phyloP scores from a whole-genome alignment of 2,113 vertebrate species.

The Kryptolebias marmoratus region DNA sequence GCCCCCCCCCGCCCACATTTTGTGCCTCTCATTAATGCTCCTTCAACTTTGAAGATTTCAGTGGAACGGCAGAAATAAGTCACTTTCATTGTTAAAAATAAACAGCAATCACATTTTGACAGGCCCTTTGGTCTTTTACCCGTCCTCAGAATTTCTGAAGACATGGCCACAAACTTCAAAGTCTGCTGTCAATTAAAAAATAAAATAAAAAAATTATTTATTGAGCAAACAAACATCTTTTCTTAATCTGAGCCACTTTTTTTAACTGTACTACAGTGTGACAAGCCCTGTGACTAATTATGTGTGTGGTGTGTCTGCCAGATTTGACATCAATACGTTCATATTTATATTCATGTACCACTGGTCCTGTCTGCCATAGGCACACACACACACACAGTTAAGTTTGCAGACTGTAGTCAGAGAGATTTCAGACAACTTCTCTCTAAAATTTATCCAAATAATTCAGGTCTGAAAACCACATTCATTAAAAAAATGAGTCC shows the following conservation, averaged over 20 bases:
- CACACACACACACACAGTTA: slow-evolving; percentile 15
- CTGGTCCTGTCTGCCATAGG: slow-evolving; percentile 7
- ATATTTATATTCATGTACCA: slow-evolving; percentile 47
- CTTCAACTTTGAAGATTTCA: slow-evolving; percentile 7
- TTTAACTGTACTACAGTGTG: slow-evolving; percentile 9
- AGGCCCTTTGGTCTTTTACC: background rate
- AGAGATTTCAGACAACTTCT: too few relatives aligned
- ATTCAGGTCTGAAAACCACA: too few relatives aligned
- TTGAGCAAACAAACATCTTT: slow-evolving; percentile 1
- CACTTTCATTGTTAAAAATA: slow-evolving; percentile 5
- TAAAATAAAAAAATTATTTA: background rate
- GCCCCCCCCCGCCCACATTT: background rate
- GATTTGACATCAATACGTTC: slow-evolving; percentile 25
- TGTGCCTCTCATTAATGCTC: slow-evolving; percentile 12
- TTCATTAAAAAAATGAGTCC: too few relatives aligned
- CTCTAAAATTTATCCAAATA: too few relatives aligned
- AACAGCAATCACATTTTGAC: slow-evolving; percentile 6
- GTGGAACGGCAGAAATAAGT: slow-evolving; percentile 9
- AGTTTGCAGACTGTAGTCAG: slow-evolving; percentile 12
- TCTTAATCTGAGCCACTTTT: background rate
- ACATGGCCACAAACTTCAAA: slow-evolving; percentile 16
- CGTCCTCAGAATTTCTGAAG: background rate
- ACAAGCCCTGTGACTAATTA: slow-evolving; percentile 22
- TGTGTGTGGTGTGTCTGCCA: slow-evolving; percentile 27
- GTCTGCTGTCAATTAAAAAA: background rate